phyloP scores from a whole-genome alignment of 2,113 vertebrate genomes.

The Strix uralensis region DNA sequence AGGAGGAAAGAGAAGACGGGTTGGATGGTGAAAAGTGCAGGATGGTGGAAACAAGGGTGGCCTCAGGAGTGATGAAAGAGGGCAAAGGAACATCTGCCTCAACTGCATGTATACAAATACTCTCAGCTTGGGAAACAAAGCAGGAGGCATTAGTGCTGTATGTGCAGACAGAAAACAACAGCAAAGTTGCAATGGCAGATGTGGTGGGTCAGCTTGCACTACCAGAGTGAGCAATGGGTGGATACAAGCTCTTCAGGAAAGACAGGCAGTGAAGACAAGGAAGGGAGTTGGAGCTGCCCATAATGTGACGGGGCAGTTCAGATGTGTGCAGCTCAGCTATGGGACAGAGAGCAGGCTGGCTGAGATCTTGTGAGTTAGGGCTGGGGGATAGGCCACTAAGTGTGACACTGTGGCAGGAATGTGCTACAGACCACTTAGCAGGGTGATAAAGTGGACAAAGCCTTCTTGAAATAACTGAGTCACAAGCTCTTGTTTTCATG shows the following conservation, averaged over 20 bases:
- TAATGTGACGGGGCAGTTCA: background rate
- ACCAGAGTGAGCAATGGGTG: background rate
- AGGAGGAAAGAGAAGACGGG: background rate
- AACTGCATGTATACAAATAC: too few species aligned
- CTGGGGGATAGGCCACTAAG: accelerated
- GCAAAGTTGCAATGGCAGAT: background rate
- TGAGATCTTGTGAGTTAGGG: background rate
- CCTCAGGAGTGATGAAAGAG: background rate
- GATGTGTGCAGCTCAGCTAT: background rate
- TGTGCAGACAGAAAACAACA: background rate
- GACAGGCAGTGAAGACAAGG: background rate
- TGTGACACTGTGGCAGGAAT: background rate
- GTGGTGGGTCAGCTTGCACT: background rate
- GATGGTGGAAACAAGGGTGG: background rate
- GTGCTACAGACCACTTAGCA: too few species aligned
- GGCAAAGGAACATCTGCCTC: background rate
- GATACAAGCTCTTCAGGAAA: background rate
- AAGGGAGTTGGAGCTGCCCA: background rate
- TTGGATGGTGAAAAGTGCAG: background rate
- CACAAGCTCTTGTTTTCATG: background rate
- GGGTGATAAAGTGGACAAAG: background rate
- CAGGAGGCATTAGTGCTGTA: background rate
- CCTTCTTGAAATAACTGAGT: background rate
- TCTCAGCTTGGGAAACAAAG: background rate
- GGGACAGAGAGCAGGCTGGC: background rate